phyloP scores from a whole-genome alignment of 2,113 vertebrate species.

The Tauraco erythrolophus region DNA sequence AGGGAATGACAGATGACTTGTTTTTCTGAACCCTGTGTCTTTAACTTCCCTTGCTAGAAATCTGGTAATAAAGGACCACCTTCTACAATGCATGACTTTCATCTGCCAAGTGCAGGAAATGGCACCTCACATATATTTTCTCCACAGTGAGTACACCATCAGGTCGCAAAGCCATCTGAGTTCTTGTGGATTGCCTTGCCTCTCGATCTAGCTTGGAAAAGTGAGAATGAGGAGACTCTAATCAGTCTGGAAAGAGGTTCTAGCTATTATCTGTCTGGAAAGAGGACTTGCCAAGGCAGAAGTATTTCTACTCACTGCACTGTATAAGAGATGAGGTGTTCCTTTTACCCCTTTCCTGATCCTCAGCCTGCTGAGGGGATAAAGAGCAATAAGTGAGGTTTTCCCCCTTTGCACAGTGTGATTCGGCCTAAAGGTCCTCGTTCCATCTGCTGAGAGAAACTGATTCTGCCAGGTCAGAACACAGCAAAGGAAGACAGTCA shows the following conservation, averaged over 20 bases:
- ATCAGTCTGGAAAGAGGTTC: background rate
- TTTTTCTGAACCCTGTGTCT: background rate
- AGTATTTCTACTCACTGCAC: background rate
- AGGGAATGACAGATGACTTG: background rate
- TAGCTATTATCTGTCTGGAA: background rate
- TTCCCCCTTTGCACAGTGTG: background rate
- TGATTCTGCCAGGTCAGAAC: background rate
- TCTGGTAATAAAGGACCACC: background rate
- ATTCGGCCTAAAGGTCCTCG: background rate
- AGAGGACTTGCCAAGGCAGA: background rate
- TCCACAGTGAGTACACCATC: background rate
- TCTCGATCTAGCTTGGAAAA: background rate
- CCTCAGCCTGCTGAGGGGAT: background rate
- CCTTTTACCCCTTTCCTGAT: background rate
- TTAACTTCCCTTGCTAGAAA: background rate
- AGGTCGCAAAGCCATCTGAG: background rate
- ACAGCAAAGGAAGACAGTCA: background rate
- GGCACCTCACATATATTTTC: background rate
- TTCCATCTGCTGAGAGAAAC: background rate
- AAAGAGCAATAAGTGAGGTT: background rate
- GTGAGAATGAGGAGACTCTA: background rate
- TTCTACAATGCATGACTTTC: background rate
- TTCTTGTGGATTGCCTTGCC: background rate
- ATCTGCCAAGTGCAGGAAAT: background rate
- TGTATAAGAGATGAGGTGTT: background rate